Percentiles rank a stretch among this genome's conserved stretches.
Evolutionary conservation across 2,888 invertebrate genomes (phyloP).

Genomic region (Spodoptera littoralis): DNA sequence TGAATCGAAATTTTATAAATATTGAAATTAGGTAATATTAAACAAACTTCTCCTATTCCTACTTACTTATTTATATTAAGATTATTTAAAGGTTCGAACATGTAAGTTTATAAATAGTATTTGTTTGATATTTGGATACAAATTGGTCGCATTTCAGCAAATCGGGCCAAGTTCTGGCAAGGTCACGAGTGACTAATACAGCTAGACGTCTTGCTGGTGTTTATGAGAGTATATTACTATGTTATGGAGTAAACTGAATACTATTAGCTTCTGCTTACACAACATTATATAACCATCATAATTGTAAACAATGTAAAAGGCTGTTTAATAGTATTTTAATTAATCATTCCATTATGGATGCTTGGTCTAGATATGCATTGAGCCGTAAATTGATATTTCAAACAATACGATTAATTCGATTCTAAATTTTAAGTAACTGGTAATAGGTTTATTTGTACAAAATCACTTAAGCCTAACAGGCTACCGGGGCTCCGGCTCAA

Average conservation of each 20-base stretch:
- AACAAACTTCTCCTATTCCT: not conserved
- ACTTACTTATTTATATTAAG: no score
- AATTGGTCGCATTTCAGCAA: conserved; percentile 43
- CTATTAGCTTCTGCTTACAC: not conserved
- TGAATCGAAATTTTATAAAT: conserved; percentile 12
- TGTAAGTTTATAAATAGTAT: conserved; percentile 24
- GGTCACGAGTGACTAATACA: conserved; percentile 48
- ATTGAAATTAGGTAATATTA: conserved; percentile 18
- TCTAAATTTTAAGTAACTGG: conserved; percentile 5
- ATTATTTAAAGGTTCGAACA: not conserved
- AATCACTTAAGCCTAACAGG: no score
- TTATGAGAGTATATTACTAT: conserved; percentile 19
- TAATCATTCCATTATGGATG: not conserved
- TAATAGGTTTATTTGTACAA: not conserved
- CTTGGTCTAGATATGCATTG: no score
- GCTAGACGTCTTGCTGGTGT: conserved; percentile 29
- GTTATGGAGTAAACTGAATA: conserved; percentile 4
- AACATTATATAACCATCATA: not conserved
- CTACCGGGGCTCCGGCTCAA: no score
- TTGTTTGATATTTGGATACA: conserved; percentile 30
- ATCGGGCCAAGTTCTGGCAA: conserved; percentile 46
- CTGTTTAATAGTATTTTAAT: not conserved
- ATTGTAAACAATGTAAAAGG: not conserved
- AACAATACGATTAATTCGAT: conserved; percentile 2
- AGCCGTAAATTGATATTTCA: no score